Evolutionary conservation across 1,140 invertebrate species (phyloP).

Genomic region (Caenorhabditis latens): DNA sequence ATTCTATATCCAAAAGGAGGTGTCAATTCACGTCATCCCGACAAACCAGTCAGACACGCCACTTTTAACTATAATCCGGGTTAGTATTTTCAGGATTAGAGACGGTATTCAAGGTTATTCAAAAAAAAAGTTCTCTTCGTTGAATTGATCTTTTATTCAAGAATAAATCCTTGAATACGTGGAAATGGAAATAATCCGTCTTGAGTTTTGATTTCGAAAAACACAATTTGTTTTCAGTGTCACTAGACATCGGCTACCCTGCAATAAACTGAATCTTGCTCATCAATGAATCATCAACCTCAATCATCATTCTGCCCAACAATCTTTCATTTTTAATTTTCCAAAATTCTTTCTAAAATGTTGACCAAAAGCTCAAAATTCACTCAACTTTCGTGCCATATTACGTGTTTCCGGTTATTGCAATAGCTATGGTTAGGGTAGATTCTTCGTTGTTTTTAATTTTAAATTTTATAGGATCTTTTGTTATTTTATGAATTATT

Average conservation of each 20-base stretch:
- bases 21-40: background rate
- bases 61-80: constrained; percentile 56
- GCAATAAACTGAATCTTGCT: constrained; percentile 62
- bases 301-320: background rate
- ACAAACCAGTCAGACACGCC: constrained; percentile 21
- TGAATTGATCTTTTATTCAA: background rate
- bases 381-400: constrained; percentile 26
- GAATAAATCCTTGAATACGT: background rate
- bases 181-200: background rate
- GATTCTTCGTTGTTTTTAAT: constrained; percentile 9
- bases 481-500: constrained; percentile 24
- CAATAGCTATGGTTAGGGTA: constrained; percentile 35
- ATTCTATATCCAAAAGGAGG: constrained; percentile 35
- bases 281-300: constrained; percentile 10
- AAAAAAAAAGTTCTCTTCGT: background rate
- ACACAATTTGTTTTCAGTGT: constrained; percentile 48
- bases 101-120: background rate
- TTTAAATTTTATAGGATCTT: constrained; percentile 42
- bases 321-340: background rate
- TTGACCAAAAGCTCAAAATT: constrained; percentile 11
- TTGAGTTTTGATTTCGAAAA: background rate
- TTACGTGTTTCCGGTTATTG: constrained; percentile 50
- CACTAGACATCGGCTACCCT: constrained; percentile 66
- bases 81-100: background rate
- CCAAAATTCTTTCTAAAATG: constrained; percentile 14